phyloP scores from a whole-genome alignment of 37 sponge, comb jelly and placozoan genomes.

The Chondrosia reniformis region DNA sequence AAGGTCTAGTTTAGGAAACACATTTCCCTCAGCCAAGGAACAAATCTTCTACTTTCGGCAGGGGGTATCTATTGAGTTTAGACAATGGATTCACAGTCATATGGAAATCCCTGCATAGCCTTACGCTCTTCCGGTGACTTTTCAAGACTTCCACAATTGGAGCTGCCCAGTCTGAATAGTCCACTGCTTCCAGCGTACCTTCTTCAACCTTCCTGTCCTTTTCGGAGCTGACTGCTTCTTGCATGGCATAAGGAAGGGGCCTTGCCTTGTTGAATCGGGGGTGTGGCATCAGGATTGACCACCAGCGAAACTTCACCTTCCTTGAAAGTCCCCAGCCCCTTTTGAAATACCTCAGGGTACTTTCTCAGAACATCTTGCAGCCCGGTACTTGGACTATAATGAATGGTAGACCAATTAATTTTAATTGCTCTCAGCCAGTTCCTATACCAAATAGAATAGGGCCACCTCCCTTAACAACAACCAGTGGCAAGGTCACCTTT shows the following conservation, averaged over 20 bases:
- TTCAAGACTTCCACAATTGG: neutral
- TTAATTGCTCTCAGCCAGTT: neutral
- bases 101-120: neutral
- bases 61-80: neutral
- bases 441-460: neutral
- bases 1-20: neutral
- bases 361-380: neutral
- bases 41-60: neutral
- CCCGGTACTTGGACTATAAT: neutral
- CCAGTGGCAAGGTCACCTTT: neutral
- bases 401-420: constrained; percentile 5
- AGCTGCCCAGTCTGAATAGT: neutral
- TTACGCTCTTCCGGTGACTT: neutral
- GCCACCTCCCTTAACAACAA: neutral
- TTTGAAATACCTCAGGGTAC: neutral
- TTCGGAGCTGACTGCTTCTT: neutral
- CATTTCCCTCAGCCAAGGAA: neutral
- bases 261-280: constrained; percentile 9
- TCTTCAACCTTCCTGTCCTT: neutral
- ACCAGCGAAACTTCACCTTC: neutral
- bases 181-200: neutral
- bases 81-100: neutral
- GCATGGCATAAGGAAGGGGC: constrained; percentile 17
- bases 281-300: constrained; percentile 9
- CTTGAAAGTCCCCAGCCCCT: constrained; percentile 11